Base-by-base conservation (phyloP, 2,888 invertebrate species). In the Podabrus alpinus region DNA sequence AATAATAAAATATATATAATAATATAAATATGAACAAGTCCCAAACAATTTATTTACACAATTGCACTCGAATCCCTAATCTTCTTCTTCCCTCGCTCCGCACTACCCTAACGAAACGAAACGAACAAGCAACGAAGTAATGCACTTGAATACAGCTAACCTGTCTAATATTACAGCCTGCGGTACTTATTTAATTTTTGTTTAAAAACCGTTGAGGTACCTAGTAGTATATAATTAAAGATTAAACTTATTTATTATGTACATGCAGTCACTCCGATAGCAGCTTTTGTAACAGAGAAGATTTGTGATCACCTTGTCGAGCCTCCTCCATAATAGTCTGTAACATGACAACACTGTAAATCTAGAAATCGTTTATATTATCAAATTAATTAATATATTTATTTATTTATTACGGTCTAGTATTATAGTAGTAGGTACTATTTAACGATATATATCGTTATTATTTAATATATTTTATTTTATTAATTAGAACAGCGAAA, bases 201-300 rank as follows among this genome's bases (percentile, higher is more conserved):
- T 64, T 64, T 64, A 64, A 64, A 61, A 64, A 86, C 86, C 85
- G 83, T 85, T 87, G 87, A 87, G 87, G 87, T 88, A 87, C 87
- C 87, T 87, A 87, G 85, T 80, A 84, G 84, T 78, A 88, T 86
- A 86, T 87, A 85, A 86, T 59, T 69, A 19, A 73, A 70, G 67
- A 75, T 75, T 64, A 64, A 76, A 73, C 86, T 87, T 87, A 86
- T 84, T 83, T 86, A 64, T 64, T 64, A 87, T 87, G 84, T 86
- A 87, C 87, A 88, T 83, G 84, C 86, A 87, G 88, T 92, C 92
- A 93, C 91, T 95, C 95, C 83, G 95, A 95, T 86, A 96, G 90
- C 86, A 95, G 90, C 89, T 95, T 94, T 90, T 95, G 95, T 84
- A 95, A 91, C 87, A 95, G 90, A 86, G 95, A 95, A 83, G 94